Base-by-base conservation (phyloP, 1,140 invertebrate species). In the Temnothorax curvispinosus region DNA sequence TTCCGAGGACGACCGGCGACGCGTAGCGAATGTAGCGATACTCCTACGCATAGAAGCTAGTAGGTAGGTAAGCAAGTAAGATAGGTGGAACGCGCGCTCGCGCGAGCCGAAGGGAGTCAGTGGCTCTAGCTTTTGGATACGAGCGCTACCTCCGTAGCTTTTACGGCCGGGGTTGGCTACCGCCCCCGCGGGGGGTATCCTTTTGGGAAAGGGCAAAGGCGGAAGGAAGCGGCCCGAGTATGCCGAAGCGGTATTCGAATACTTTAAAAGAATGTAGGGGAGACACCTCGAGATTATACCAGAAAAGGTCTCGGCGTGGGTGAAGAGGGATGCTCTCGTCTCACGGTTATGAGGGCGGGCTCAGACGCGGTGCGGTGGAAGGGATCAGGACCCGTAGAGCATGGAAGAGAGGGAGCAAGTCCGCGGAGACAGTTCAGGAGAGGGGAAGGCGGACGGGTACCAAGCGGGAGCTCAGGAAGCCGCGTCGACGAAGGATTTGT, bases 401-500 rank as follows among this genome's bases (percentile, higher is more conserved):
- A 58, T 86, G 85, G 64, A 89, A 86, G 67, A 86, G 82, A 85
- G 76, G 84, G 67, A 74, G 88, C 78, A 74, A 44, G 15, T n/a
- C 11, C 80, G 76, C 72, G 32, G 81, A 85, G 89, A 90, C 87
- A 90, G 80, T 50, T 52, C 64, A 87, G 80, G 86, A 58, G 78
- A 87, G 76, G 86, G 74, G 80, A 72, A 52, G 75, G 87, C 72
- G 82, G 88, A 72, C 69, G 81, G 35, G 77, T 21, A 84, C 82
- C 75, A 64, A 92, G 91, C 93, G 92, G 94, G 92, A 93, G 94
- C 94, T 93, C 92, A 94, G 93, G 93, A 93, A 94, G 93, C 92
- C 87, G 92, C 90, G 90, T 92, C 91, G 90, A 89, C 93, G 93
- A 94, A 94, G 94, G 94, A 95, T 94, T 94, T 94, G 93, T 94